Evolutionary conservation across 2,113 vertebrate genomes (phyloP).

Genomic region (Calonectris borealis): DNA sequence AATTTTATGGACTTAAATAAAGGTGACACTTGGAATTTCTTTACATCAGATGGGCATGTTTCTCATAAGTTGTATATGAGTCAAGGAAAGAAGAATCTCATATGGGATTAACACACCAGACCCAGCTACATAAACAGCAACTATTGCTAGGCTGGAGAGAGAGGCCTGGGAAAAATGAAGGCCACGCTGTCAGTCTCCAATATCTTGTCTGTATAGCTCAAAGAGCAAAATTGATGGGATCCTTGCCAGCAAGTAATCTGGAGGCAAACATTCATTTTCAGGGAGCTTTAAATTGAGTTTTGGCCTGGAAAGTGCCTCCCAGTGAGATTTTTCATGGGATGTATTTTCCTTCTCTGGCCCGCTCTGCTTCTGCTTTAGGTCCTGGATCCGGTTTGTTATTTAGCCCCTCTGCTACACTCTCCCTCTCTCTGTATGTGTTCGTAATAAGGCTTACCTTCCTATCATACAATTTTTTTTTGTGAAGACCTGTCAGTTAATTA

Average conservation of each 20-base stretch:
- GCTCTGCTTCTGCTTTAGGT: neutral
- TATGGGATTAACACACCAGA: neutral
- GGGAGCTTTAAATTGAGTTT: neutral
- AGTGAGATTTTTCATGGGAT: neutral
- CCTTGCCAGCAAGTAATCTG: neutral
- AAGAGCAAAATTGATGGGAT: neutral
- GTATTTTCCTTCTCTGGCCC: neutral
- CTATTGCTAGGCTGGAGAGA: neutral
- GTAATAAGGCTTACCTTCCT: neutral
- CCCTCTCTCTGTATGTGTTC: neutral
- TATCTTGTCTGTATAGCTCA: neutral
- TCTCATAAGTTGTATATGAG: neutral
- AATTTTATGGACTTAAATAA: neutral
- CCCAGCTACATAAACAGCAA: conserved; percentile 19
- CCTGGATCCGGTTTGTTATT: neutral
- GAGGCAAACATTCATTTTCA: neutral
- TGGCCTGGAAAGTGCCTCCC: neutral
- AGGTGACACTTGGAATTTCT: neutral
- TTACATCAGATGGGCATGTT: neutral
- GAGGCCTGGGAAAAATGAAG: neutral
- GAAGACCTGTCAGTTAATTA: neutral
- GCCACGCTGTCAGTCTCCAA: neutral
- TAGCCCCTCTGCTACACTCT: neutral
- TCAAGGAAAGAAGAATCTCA: neutral
- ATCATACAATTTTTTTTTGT: neutral